phyloP scores from a whole-genome alignment of 1,140 invertebrate genomes.

The Lycorma delicatula region DNA sequence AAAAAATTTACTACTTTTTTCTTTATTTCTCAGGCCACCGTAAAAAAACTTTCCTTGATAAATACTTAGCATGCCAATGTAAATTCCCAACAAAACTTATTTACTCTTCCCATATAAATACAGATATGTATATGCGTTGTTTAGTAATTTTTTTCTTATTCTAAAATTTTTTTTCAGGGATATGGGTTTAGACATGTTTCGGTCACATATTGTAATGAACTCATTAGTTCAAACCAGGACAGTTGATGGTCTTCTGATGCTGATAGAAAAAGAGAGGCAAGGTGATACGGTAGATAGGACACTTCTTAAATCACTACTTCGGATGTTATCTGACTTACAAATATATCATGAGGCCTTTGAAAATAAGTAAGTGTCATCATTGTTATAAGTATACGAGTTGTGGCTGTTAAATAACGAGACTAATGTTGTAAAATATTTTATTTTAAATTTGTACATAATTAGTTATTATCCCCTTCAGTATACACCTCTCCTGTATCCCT shows the following conservation, averaged over 20 bases:
- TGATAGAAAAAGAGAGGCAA: constrained; percentile 90
- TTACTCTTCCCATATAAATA: no score
- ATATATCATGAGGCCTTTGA: constrained; percentile 96
- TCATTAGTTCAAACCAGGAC: constrained; percentile 83
- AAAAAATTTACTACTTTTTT: no score
- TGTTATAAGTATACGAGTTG: background rate
- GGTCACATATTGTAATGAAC: constrained; percentile 86
- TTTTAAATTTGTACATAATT: background rate
- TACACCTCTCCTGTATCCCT: no score
- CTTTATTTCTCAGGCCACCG: no score
- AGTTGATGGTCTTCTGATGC: constrained; percentile 86
- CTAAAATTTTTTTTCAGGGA: constrained; percentile 66
- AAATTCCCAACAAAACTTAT: no score
- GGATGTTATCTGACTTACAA: constrained; percentile 96
- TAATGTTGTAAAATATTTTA: background rate
- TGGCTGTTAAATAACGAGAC: no score
- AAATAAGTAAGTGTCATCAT: constrained; percentile 51
- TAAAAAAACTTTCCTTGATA: no score
- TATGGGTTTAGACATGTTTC: constrained; percentile 93
- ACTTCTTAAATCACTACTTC: constrained; percentile 84
- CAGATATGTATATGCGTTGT: background rate
- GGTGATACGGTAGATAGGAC: constrained; percentile 91
- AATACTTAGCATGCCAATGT: no score
- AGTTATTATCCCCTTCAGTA: no score
- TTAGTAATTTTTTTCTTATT: constrained; percentile 12